These are phyloP conservation scores for Diogma glabrata DNA, from an alignment of 2,888 invertebrate genomes.

Conservation along the genomic window DNA sequence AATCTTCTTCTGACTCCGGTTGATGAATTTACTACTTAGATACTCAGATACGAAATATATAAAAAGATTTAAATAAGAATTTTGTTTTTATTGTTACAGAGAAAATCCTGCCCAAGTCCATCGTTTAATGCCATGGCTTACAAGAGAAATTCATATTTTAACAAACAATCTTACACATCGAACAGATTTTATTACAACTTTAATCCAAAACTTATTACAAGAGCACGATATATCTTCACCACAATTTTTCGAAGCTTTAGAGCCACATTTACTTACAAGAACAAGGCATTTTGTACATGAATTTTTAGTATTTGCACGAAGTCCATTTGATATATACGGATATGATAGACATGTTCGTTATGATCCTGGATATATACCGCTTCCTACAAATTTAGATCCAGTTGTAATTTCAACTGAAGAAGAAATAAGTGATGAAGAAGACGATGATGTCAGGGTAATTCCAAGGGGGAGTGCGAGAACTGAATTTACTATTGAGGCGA, in stretches of 20 bases:
- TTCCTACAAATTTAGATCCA: not conserved
- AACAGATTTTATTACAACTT: not conserved
- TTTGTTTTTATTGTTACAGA: conserved; percentile 37
- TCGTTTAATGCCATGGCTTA: conserved; percentile 78
- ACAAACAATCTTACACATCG: not conserved
- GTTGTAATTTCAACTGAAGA: conserved; percentile 3
- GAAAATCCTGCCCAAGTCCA: conserved; percentile 68
- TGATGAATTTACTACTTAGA: no score
- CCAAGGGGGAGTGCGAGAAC: conserved; percentile 6
- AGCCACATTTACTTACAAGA: conserved; percentile 54
- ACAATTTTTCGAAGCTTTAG: conserved; percentile 58
- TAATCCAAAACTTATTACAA: conserved; percentile 27
- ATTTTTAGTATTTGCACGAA: conserved; percentile 72
- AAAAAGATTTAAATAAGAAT: conserved; percentile 1
- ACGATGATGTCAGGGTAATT: not conserved
- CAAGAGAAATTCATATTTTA: conserved; percentile 64
- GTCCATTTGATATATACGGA: conserved; percentile 76
- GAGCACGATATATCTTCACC: conserved; percentile 44
- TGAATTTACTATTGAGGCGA: conserved; percentile 16
- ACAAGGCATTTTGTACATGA: conserved; percentile 87
- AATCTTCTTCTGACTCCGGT: no score
- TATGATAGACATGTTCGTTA: conserved; percentile 64
- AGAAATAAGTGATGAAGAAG: conserved; percentile 3
- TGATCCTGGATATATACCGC: conserved; percentile 13
- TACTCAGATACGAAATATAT: no score